Conservation (phyloP, 2,888 invertebrate species). For the Marronus borbonicus region DNA sequence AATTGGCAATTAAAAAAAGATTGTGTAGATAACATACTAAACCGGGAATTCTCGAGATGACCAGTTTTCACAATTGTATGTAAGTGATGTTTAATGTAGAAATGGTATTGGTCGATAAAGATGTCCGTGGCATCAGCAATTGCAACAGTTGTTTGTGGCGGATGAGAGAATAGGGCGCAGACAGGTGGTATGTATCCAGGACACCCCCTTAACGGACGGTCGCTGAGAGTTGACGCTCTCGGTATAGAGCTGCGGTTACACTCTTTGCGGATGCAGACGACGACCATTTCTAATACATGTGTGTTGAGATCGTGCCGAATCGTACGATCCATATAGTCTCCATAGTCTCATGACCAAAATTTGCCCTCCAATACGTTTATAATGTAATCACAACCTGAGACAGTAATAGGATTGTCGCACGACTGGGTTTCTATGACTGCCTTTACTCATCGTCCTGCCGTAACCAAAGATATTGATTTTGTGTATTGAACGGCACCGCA, state of each 20-base stretch:
- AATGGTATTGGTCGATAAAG: conserved; percentile 35
- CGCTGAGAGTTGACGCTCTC: conserved; percentile 43
- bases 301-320: too few species aligned
- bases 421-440: conserved; percentile 57
- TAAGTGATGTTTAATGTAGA: conserved; percentile 4
- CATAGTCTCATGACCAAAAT: too few species aligned
- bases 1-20: too few species aligned
- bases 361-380: background rate
- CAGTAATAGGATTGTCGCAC: conserved; percentile 61
- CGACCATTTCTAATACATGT: background rate
- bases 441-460: conserved; percentile 39
- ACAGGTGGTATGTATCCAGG: conserved; percentile 47
- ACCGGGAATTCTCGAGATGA: background rate
- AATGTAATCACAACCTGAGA: conserved; percentile 14
- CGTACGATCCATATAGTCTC: too few species aligned
- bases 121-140: conserved; percentile 51
- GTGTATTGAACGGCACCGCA: conserved; percentile 53
- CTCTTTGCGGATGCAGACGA: background rate
- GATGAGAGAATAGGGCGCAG: conserved; percentile 34
- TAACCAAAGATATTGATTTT: conserved; percentile 54
- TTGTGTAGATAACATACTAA: too few species aligned
- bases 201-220: conserved; percentile 48
- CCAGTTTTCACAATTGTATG: conserved; percentile 22
- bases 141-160: conserved; percentile 58
- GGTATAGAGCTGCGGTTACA: background rate